Percentiles rank a stretch among this genome's conserved stretches.
These are phyloP conservation scores for Idaea biselata DNA, from an alignment of 2,888 invertebrate species.

Conservation along the genomic window DNA sequence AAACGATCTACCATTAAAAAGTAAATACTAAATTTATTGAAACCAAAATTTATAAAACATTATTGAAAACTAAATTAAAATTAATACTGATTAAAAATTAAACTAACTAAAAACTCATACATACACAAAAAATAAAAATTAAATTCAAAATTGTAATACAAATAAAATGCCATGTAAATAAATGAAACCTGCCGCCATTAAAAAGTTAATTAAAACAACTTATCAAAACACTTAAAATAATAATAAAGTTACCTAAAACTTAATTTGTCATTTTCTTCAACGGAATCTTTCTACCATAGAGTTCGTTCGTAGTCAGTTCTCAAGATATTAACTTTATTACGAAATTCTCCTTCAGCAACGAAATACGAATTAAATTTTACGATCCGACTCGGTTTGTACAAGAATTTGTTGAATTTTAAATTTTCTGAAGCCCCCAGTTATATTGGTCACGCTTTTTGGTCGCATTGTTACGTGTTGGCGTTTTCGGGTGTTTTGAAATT, in stretches of 20 bases:
- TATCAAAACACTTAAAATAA: background rate
- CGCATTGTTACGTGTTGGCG: background rate
- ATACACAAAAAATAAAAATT: too few species aligned
- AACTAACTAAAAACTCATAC: too few species aligned
- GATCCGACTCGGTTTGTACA: conserved; percentile 27
- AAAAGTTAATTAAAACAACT: background rate
- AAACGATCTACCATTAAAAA: too few species aligned
- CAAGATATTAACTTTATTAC: conserved; percentile 56
- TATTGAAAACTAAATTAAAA: too few species aligned
- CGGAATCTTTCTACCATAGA: conserved; percentile 14
- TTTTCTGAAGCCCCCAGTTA: background rate
- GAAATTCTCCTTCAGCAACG: conserved; percentile 41
- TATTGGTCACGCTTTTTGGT: background rate
- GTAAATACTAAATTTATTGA: too few species aligned
- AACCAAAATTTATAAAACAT: too few species aligned
- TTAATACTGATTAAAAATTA: too few species aligned
- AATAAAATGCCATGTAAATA: too few species aligned
- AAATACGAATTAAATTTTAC: conserved; percentile 58
- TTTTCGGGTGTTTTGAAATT: conserved; percentile 8
- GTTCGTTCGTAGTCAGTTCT: conserved; percentile 15
- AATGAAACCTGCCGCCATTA: too few species aligned
- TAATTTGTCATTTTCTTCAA: background rate
- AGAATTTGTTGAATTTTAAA: conserved; percentile 2
- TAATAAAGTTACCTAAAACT: background rate
- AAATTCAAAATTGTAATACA: too few species aligned